Conservation (phyloP, 2,797 vertebrate species). For the Sebastes trivittatus region DNA sequence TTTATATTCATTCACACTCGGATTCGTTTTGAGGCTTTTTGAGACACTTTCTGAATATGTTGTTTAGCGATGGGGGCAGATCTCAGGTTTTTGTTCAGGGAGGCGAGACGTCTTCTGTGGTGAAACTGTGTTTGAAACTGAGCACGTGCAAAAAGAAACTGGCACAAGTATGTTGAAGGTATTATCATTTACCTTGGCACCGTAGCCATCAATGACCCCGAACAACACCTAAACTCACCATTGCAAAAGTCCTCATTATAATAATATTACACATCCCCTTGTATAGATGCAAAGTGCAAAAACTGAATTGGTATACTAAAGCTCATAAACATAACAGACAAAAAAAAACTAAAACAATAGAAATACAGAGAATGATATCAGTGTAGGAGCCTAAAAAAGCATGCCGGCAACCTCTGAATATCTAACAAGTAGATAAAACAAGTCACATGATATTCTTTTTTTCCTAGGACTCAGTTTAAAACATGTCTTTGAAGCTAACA, state of each 20-base stretch:
- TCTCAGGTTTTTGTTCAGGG: conserved; percentile 52
- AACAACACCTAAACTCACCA: conserved; percentile 70
- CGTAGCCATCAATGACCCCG: conserved; percentile 64
- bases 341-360: conserved; percentile 50
- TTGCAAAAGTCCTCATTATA: conserved; percentile 81
- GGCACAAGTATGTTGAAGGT: conserved; percentile 74
- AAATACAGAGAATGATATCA: conserved; percentile 85
- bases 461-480: conserved; percentile 83
- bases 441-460: conserved; percentile 86
- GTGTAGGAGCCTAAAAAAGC: conserved; percentile 93
- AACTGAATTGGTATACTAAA: conserved; percentile 92
- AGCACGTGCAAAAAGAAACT: conserved; percentile 77
- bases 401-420: conserved; percentile 93
- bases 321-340: conserved; percentile 85
- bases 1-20: conserved; percentile 48
- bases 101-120: conserved; percentile 33
- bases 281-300: conserved; percentile 98
- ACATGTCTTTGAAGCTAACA: conserved; percentile 92
- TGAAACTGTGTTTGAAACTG: conserved; percentile 55
- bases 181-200: conserved; percentile 70
- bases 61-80: conserved; percentile 24
- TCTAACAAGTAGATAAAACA: conserved; percentile 97
- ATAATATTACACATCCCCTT: conserved; percentile 96
- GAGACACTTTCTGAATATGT: conserved; percentile 42
- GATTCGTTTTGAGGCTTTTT: conserved; percentile 37